Evolutionary conservation across 2,888 invertebrate genomes (phyloP).

Genomic region (Dolomedes plantarius): DNA sequence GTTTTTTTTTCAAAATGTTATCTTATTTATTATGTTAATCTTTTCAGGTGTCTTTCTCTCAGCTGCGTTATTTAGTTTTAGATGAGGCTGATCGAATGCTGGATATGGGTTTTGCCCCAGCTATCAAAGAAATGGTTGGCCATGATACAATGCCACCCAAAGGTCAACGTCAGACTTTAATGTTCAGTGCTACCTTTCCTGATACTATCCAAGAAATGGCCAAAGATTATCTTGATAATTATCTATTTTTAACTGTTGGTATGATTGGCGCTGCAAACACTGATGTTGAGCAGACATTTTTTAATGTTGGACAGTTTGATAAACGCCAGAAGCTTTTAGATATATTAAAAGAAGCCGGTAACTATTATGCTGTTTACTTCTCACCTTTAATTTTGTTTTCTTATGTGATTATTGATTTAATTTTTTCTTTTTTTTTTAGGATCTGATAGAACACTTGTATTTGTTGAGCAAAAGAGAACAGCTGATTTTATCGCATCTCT

Average conservation of each 20-base stretch:
- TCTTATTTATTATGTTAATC: too few relatives aligned
- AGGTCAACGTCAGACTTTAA: conserved; percentile 82
- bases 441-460: conserved; percentile 81
- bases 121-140: conserved; percentile 78
- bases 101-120: conserved; percentile 84
- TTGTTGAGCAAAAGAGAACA: conserved; percentile 91
- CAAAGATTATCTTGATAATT: conserved; percentile 82
- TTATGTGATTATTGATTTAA: conserved; percentile 1
- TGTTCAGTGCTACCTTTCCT: conserved; percentile 89
- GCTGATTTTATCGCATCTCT: conserved; percentile 92
- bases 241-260: conserved; percentile 82
- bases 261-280: conserved; percentile 94
- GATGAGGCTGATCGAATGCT: conserved; percentile 90
- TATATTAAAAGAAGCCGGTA: conserved; percentile 81
- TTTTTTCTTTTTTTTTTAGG: conserved; percentile 58
- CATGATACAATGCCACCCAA: conserved; percentile 81
- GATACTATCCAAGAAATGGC: conserved; percentile 86
- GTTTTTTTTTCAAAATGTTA: too few relatives aligned
- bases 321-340: conserved; percentile 86
- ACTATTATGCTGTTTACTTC: not conserved
- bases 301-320: conserved; percentile 81
- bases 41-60: conserved; percentile 78
- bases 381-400: not conserved
- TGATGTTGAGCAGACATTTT: conserved; percentile 88
- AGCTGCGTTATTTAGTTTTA: conserved; percentile 83